Evolutionary conservation across 92 coral and sea anemone genomes (phyloP).

Genomic region (Actinernus sp.): DNA sequence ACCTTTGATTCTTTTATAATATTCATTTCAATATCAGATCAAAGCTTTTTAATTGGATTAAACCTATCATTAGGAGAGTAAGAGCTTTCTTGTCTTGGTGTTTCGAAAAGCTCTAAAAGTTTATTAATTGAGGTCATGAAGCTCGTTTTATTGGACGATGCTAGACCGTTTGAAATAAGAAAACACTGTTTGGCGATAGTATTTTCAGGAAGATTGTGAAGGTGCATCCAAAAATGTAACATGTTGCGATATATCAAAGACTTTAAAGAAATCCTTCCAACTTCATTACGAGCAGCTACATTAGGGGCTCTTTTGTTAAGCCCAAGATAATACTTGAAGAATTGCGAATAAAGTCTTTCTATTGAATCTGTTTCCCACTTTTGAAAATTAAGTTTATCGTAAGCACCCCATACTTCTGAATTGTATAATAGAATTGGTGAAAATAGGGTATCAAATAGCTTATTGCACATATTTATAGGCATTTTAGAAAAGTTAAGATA

Average conservation of each 20-base stretch:
- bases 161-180: not conserved
- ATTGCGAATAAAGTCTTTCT: slow-evolving; percentile 20
- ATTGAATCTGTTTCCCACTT: slow-evolving; percentile 39
- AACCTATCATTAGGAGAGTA: no score
- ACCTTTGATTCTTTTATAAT: no score
- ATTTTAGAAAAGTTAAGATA: slow-evolving; percentile 8
- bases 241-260: not conserved
- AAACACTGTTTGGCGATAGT: not conserved
- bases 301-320: not conserved
- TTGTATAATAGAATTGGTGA: slow-evolving; percentile 26
- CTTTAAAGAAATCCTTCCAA: not conserved
- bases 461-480: slow-evolving; percentile 10
- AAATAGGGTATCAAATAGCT: slow-evolving; percentile 32
- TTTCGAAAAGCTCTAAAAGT: no score
- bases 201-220: not conserved
- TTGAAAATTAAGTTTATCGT: slow-evolving; percentile 14
- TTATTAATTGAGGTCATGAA: no score
- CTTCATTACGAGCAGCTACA: not conserved
- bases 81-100: no score
- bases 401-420: slow-evolving; percentile 44
- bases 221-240: not conserved
- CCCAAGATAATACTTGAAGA: no score
- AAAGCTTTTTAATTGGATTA: no score
- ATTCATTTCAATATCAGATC: no score
- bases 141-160: no score